Evolutionary conservation across 2,113 vertebrate genomes (phyloP), one percentile per base, ranked within the genome.

Genomic region (Ailuropoda melanoleuca): DNA sequence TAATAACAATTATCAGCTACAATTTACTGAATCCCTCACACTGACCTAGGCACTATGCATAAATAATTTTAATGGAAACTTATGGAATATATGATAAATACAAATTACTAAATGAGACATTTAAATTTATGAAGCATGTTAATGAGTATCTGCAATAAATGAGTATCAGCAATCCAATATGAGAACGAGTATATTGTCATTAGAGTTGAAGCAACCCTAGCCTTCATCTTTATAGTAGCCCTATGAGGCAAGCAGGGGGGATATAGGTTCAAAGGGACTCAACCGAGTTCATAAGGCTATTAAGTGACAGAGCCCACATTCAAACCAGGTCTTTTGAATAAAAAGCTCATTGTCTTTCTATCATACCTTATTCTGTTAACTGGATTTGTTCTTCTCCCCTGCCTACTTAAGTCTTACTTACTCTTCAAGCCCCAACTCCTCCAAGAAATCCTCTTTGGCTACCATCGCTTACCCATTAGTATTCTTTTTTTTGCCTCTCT

Each of bases 51-150:
- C 80, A 72, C 78, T 75, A 84, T 15, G n/a, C 46, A 50, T 39
- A 62, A 77, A 31, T 26, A 29, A 88, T 43, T 66, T 64, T 84
- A 88, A 87, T 66, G 53, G 5, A 58, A 75, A 88, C 50, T 81
- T 94, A 50, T 56, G 48, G 74, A 89, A 85, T 58, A 89, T 50
- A 62, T 84, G 53, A 56, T 92, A 88, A 94, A 92, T 37, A 50
- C 34, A 93, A 58, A 90, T 80, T 56, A 62, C 14, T 46, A 92
- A 70, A 88, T 21, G 66, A 93, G 46, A 60, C 53, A 83, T 66
- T 4, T 82, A 17, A 88, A 75, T 53, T 91, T 88, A 95, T 77
- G 86, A 97, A 95, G 60, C 43, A 92, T 46, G 37, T 74, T 85
- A 96, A 56, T 21, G 5, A 92, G 21, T 82, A 64, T 21, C 50